Conservation (phyloP, 2,888 invertebrate species). For the Rhagonycha lutea region DNA sequence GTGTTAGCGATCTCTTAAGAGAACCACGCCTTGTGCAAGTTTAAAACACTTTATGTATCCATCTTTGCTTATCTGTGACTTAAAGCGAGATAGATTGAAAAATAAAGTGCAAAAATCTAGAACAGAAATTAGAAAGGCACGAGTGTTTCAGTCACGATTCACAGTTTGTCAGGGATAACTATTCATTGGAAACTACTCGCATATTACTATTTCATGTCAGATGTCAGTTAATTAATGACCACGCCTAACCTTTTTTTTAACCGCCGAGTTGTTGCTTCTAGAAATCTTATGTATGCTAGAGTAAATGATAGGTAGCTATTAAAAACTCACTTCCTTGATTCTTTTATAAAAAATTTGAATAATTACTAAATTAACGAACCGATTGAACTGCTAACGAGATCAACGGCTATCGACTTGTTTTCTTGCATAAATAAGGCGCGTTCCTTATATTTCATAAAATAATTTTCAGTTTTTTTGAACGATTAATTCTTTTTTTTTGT, state of each 20-base stretch:
- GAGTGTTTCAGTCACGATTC: conserved; percentile 48
- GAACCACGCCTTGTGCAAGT: conserved; percentile 27
- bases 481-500: neutral
- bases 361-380: neutral
- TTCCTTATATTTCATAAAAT: neutral
- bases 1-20: conserved; percentile 25
- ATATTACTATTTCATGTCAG: conserved; percentile 24
- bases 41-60: conserved; percentile 16
- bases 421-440: neutral
- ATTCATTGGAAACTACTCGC: conserved; percentile 30
- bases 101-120: conserved; percentile 27
- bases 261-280: neutral
- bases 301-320: conserved; percentile 24
- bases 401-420: neutral
- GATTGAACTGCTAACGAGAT: neutral
- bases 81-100: conserved; percentile 18
- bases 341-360: neutral
- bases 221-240: conserved; percentile 22
- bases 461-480: neutral
- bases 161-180: conserved; percentile 37
- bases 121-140: conserved; percentile 48
- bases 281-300: conserved; percentile 7
- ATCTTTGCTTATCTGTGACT: conserved; percentile 9
- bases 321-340: conserved; percentile 14
- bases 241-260: conserved; percentile 25